Percentiles rank a stretch among this genome's conserved stretches.
Conservation (phyloP, 2,113 vertebrate genomes). For the Cryptomyrus ogoouensis region DNA sequence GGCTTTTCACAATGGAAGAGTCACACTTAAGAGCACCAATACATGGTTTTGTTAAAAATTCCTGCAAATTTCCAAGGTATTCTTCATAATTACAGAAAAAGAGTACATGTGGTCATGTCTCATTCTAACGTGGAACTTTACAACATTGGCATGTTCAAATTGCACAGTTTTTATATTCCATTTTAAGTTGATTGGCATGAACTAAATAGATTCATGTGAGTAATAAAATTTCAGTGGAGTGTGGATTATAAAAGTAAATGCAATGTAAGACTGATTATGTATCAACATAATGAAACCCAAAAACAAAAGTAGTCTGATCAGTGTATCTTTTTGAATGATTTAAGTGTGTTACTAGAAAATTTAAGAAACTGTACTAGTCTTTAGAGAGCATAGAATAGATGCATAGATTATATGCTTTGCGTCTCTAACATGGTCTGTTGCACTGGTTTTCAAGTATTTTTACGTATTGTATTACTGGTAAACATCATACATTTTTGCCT, state of each 20-base stretch:
- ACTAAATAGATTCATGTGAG: neutral
- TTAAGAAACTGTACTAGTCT: neutral
- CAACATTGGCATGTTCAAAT: neutral
- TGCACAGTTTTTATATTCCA: neutral
- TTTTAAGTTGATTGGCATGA: neutral
- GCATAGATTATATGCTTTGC: neutral
- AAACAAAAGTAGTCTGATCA: neutral
- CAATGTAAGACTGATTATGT: neutral
- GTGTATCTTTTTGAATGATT: neutral
- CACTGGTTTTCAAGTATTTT: neutral
- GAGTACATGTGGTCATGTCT: neutral
- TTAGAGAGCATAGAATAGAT: neutral
- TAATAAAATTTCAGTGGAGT: neutral
- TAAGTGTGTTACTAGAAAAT: neutral
- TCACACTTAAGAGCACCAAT: neutral
- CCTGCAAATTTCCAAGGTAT: neutral
- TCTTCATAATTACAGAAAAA: conserved; percentile 13
- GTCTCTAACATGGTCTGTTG: neutral
- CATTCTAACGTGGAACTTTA: neutral
- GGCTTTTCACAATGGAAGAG: neutral
- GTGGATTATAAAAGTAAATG: neutral
- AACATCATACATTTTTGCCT: neutral
- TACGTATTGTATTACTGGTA: neutral
- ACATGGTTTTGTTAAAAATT: conserved; percentile 3
- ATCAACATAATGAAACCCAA: neutral